Evolutionary conservation across 2,888 invertebrate species (phyloP), one percentile per base, ranked within the genome.

Genomic region (Leucozona laternaria): DNA sequence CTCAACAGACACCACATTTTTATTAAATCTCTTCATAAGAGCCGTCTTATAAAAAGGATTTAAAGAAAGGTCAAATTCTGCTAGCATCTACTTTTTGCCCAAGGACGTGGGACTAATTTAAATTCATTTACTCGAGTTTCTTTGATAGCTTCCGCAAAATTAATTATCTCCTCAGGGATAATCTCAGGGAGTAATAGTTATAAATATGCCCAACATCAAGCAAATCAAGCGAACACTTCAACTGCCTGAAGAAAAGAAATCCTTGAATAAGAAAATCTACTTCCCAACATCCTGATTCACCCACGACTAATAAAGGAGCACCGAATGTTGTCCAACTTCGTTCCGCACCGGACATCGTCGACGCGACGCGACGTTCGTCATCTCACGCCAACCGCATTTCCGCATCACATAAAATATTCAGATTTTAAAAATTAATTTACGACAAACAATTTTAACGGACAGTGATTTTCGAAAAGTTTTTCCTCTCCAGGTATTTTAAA

Each of bases 141-240:
- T 81, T 83, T 78, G 89, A 89, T 89, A 89, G 90, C 91, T 91
- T 89, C 89, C 90, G 90, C 91, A 91, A 92, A 91, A 91, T 92
- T 92, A 91, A 92, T 91, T 91, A 91, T 89, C 90, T 90, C 91
- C 91, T 91, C 88, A 88, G 91, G 92, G 91, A 85, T 77, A 55
- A 85, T 77, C 77, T 62, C 25, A 50, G 43, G 48, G 55, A 68
- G 60, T 72, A 80, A 72, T 85, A 40, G 71, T 55, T 71, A 43
- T 45, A 13, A 79, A 76, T 64, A 64, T 80, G 68, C 62, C 80
- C 60, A 50, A 57, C 70, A 77, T 66, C 68, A 60, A 68, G 62
- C 89, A 88, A 90, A 91, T 90, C 90, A 90, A 90, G 89, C 89
- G 90, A 88, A 85, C 57, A 84, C 71, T 66, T 58, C 17, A 58